Evolutionary conservation across 2,888 invertebrate genomes (phyloP), one percentile per base, ranked within the genome.

Genomic region (Chrysolina oricalcia): DNA sequence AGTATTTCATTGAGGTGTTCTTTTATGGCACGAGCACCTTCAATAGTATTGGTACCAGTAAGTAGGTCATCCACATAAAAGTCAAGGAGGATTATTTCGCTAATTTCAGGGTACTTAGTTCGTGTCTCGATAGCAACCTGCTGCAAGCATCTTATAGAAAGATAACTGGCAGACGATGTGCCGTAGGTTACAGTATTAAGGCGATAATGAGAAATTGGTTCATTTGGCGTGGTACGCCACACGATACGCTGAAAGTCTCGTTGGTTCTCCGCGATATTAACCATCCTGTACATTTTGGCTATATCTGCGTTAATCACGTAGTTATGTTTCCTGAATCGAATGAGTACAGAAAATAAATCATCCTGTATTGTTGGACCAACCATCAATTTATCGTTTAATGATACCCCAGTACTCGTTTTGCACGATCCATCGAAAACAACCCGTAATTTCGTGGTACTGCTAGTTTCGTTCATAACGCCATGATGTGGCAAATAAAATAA

Each of bases 401-500:
- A 73, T 17, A 77, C 46, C 9, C 73, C 74, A 21, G 46, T 71
- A 46, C 66, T 53, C 17, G 76, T 71, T 62, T 77, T 78, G 21
- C 56, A 64, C 17, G 73, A 75, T 1, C 70, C 76, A 48, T 76
- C 76, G 56, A 78, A 79, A 15, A 78, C 76, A 3, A 77, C 78
- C 2, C 76, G 46, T 8, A 80, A 56, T 35, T 73, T 80, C 2
- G 78, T 80, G 5, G 83, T 81, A n/a, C 66, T 23, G 50, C 76
- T 80, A 0, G 48, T 40, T 69, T 74, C 72, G 8, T 77, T 76
- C 21, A 78, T 4, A 27, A 80, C 73, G 2, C 56, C 66, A 46
- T 80, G 80, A 65, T 78, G 75, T 2, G 78, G 78, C 81, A 75
- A 73, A 78, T 76, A 73, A 70, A 48, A 72, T 19, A 10, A 21